Evolutionary conservation across 2,797 vertebrate species (phyloP).

Genomic region (Sciaenops ocellatus): DNA sequence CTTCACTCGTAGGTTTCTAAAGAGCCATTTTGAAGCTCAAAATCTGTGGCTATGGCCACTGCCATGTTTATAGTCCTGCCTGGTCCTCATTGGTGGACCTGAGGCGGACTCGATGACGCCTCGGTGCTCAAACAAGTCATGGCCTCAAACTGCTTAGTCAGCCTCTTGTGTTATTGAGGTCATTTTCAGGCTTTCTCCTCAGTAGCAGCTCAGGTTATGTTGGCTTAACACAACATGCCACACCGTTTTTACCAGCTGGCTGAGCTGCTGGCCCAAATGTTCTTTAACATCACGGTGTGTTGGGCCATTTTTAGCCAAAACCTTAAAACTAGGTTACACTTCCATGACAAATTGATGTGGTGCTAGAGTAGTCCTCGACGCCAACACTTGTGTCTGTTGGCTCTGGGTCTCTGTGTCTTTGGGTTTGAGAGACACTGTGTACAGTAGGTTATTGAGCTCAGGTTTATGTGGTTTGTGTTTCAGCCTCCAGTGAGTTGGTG

Average conservation of each 20-base stretch:
- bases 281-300: constrained; percentile 40
- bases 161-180: constrained; percentile 8
- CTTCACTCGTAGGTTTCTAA: too few relatives aligned
- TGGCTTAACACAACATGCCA: constrained; percentile 41
- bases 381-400: constrained; percentile 16
- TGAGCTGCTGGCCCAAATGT: constrained; percentile 43
- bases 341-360: constrained; percentile 54
- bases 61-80: too few relatives aligned
- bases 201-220: constrained; percentile 10
- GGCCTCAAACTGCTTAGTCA: neutral
- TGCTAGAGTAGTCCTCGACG: constrained; percentile 14
- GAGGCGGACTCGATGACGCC: too few relatives aligned
- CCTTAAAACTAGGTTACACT: constrained; percentile 55
- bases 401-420: constrained; percentile 18
- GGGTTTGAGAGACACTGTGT: neutral
- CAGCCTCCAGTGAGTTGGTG: constrained; percentile 1
- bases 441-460: constrained; percentile 26
- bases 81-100: too few relatives aligned
- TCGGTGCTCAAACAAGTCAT: too few relatives aligned
- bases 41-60: too few relatives aligned
- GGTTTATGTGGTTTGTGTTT: constrained; percentile 44
- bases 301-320: constrained; percentile 49
- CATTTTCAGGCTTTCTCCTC: constrained; percentile 18
- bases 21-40: too few relatives aligned
- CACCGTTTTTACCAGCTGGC: constrained; percentile 46